A percentile compares a stretch with the other conserved stretches of the same genome.
phyloP scores from a whole-genome alignment of 2,888 invertebrate genomes.

The Monopis laevigella region DNA sequence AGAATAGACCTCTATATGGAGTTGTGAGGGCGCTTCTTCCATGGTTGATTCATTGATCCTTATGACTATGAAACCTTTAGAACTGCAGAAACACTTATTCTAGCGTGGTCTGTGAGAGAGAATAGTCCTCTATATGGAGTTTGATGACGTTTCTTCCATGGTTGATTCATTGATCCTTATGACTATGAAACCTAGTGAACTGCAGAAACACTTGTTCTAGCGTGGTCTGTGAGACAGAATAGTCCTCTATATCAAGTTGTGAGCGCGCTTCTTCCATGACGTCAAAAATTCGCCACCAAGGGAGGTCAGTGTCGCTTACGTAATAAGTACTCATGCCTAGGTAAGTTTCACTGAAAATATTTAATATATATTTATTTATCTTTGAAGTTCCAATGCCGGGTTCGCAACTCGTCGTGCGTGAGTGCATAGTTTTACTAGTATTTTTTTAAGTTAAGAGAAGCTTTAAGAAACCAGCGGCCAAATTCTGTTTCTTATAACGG shows the following conservation, averaged over 20 bases:
- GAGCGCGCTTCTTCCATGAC: slow-evolving; percentile 70
- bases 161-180: slow-evolving; percentile 16
- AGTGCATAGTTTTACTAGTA: too few species aligned
- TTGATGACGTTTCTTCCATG: slow-evolving; percentile 68
- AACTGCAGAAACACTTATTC: slow-evolving; percentile 80
- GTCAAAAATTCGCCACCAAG: slow-evolving; percentile 76
- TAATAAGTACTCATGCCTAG: slow-evolving; percentile 77
- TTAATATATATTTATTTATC: too few species aligned
- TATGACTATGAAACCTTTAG: slow-evolving; percentile 43
- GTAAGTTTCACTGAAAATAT: slow-evolving; percentile 69
- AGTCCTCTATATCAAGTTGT: slow-evolving; percentile 75
- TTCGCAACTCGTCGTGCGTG: too few species aligned
- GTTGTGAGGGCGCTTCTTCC: slow-evolving; percentile 65
- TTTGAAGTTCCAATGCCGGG: too few species aligned
- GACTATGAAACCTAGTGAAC: slow-evolving; percentile 58
- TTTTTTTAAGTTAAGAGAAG: too few species aligned
- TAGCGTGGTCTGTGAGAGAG: slow-evolving; percentile 81
- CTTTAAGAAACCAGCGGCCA: too few species aligned
- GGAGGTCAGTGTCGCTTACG: slow-evolving; percentile 62
- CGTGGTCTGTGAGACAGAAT: slow-evolving; percentile 82
- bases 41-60: slow-evolving; percentile 34
- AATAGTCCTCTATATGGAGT: slow-evolving; percentile 79
- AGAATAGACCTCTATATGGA: slow-evolving; percentile 79
- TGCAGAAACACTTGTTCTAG: slow-evolving; percentile 80
- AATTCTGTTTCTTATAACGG: too few species aligned